A percentile compares a stretch with the other conserved stretches of the same genome.
phyloP scores from a whole-genome alignment of 2,113 vertebrate species.

The Caracal caracal region DNA sequence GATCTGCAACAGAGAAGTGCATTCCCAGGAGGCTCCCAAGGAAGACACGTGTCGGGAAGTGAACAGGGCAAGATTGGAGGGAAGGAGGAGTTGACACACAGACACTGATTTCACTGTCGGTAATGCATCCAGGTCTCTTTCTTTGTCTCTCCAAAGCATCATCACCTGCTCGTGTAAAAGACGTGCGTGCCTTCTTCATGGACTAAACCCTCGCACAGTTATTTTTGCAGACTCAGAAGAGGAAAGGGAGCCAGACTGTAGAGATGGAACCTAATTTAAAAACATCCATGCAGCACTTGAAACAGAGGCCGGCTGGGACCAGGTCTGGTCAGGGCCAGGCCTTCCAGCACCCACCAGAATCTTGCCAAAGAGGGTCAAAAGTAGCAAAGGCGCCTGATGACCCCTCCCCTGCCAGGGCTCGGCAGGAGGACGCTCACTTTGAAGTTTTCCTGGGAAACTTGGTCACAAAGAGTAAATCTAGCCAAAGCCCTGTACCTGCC shows the following conservation, averaged over 20 bases:
- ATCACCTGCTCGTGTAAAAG: background rate
- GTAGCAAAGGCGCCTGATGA: background rate
- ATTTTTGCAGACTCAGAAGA: background rate
- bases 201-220: background rate
- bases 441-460: constrained; percentile 13
- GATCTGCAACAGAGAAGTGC: background rate
- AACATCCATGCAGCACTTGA: background rate
- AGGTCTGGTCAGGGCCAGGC: background rate
- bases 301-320: background rate
- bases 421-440: background rate
- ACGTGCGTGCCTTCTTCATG: background rate
- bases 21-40: background rate
- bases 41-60: background rate
- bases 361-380: background rate
- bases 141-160: background rate
- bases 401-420: background rate
- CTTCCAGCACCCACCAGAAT: background rate
- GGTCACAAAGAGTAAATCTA: background rate
- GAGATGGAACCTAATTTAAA: constrained; percentile 39
- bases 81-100: background rate
- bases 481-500: background rate
- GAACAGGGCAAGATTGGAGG: background rate
- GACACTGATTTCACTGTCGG: background rate
- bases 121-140: background rate
- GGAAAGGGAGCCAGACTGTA: background rate